Evolutionary conservation across 2,113 vertebrate species (phyloP), one percentile per base, ranked within the genome.

Genomic region (Nothocercus nigrocapillus): DNA sequence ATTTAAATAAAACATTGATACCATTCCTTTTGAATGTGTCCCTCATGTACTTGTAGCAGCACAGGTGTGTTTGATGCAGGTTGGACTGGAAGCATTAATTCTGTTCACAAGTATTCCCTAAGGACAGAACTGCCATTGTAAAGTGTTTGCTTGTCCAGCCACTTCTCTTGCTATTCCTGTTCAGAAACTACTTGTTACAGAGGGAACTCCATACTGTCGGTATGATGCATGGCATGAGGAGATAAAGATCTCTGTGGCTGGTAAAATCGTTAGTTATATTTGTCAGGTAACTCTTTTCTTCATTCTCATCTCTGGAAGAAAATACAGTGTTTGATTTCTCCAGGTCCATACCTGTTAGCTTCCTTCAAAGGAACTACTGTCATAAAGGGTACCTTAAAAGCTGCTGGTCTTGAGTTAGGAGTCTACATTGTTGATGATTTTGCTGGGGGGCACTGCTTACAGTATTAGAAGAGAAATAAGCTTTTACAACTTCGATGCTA

Each of bases 41-140:
- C 44, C 86, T 82, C 24, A 4, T 51, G 27, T 2, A 1, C 72
- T 82, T 64, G 16, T 74, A 62, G 13, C 11, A 66, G 10, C 36
- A 20, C 27, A 49, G 13, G 53, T 63, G 2, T 82, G 34, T 36
- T 59, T 81, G 68, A 13, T 40, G 66, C 32, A 34, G 25, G 30
- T 81, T 88, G 45, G 54, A 25, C 42, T 84, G n/a, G 30, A 85
- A 67, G 20, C 25, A 7, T 85, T 73, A 75, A 45, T 82, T 85
- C 36, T 11, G 25, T 49, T 81, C 1, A 2, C 0, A 0, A 53
- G 34, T 8, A 6, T 75, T 91, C 10, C 11, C 6, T 51, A 38
- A n/a, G 47, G 38, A 3, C 63, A 58, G 45, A 85, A 56, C 45
- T 83, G 40, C 30, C 27, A 40, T 54, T 81, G 18, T 6, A 20